Base-by-base conservation (phyloP, 2,888 invertebrate genomes). In the Xylophagus ater region DNA sequence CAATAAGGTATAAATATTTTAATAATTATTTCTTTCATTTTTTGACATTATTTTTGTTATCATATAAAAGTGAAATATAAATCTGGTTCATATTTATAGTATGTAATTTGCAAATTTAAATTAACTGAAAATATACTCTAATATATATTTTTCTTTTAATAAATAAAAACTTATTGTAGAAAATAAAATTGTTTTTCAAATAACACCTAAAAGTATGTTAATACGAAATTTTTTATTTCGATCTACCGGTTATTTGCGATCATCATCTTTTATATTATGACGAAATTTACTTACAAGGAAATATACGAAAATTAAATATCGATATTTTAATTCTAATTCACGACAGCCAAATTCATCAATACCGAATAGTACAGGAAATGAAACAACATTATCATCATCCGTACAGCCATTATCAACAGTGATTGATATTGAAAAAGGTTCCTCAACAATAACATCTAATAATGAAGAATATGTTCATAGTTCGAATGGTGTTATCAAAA, bases 171-270 rank as follows among this genome's bases (percentile, higher is more conserved):
- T 37, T 4, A 5, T 9, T 34, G 34, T 9, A 37, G 35, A 18
- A 31, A 43, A 31, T 25, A 36, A 25, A 40, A 21, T 14, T 14
- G 25, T 39, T 17, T 17, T 20, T 21, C 9, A 21, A 10, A 7
- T 23, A 30, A 34, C 42, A 47, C 49, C 49, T 40, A 42, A 47
- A 46, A 52, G 37, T 51, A 56, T 56, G 56, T 49, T 55, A 45
- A 52, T 56, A 43, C 51, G 55, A 47, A 56, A 55, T 43, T 53
- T 56, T 47, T 47, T 56, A 47, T 56, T 54, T 42, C 55, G 54
- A 40, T 52, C 54, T 41, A 56, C 52, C 44, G 53, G 48, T 40
- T 48, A 52, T 40, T 49, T 55, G 45, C 51, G 54, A 47, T 54
- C 55, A 40, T 52, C 55, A 33, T 51, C 52, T 41, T 50, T 50